A percentile compares a stretch with the other conserved stretches of the same genome.
Conservation (phyloP, 2,113 vertebrate species). For the Arenaria interpres region DNA sequence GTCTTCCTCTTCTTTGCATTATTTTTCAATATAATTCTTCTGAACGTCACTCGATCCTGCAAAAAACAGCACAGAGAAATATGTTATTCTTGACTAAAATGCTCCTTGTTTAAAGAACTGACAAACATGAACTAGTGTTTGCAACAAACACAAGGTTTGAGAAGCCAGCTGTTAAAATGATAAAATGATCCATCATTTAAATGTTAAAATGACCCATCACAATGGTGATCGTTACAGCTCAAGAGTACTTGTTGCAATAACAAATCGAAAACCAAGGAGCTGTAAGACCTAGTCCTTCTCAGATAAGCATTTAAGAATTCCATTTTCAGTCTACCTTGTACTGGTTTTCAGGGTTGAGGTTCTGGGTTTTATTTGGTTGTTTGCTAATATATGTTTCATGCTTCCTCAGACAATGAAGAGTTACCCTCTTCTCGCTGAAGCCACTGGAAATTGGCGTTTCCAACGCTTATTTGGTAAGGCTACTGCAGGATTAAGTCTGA, state of each 20-base stretch:
- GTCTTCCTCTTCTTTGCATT: slow-evolving; percentile 96
- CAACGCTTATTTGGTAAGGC: not conserved
- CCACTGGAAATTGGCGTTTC: not conserved
- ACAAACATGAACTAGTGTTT: not conserved
- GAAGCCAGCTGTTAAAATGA: not conserved
- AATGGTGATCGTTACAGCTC: not conserved
- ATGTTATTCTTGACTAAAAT: slow-evolving; percentile 7
- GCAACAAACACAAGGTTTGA: not conserved
- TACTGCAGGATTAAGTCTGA: not conserved
- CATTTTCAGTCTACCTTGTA: not conserved
- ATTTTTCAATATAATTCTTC: slow-evolving; percentile 96
- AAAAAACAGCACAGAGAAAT: slow-evolving; percentile 56
- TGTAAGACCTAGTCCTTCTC: not conserved
- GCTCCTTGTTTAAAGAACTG: not conserved
- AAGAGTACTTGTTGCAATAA: not conserved
- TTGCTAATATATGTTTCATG: not conserved
- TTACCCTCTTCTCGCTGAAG: not conserved
- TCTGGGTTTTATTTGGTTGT: not conserved
- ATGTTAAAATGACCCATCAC: not conserved
- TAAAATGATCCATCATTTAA: not conserved
- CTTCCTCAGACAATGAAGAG: not conserved
- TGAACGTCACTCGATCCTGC: slow-evolving; percentile 96
- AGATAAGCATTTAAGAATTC: not conserved
- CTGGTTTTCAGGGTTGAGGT: not conserved
- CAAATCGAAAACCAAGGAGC: not conserved